Percentiles rank a stretch among this genome's conserved stretches.
These are phyloP conservation scores for Ariopsis seemanni DNA, from an alignment of 2,113 vertebrate species.

Conservation along the genomic window DNA sequence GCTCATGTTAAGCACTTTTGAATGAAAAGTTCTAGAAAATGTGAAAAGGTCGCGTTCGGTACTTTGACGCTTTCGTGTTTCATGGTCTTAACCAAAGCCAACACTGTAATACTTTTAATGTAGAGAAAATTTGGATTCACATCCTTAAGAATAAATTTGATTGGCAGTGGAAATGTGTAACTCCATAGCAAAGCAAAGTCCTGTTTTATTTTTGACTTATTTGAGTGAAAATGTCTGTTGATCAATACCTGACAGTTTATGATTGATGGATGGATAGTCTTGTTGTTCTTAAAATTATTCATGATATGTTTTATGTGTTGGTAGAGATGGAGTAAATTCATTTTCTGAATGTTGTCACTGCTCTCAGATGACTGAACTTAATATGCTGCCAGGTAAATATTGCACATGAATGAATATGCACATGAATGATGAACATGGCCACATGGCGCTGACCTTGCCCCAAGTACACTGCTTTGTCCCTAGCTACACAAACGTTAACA, in stretches of 20 bases:
- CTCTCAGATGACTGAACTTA: constrained; percentile 36
- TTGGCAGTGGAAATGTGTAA: constrained; percentile 10
- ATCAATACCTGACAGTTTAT: neutral
- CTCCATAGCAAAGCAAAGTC: neutral
- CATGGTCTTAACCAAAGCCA: constrained; percentile 39
- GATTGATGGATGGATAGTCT: neutral
- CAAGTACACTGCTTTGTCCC: neutral
- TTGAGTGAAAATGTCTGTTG: constrained; percentile 17
- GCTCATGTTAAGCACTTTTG: constrained; percentile 45
- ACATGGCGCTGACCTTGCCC: constrained; percentile 56
- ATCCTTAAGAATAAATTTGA: constrained; percentile 1
- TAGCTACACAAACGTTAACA: constrained; percentile 63
- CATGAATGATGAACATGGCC: constrained; percentile 64
- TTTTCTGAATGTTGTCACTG: neutral
- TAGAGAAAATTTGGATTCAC: neutral
- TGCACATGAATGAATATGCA: constrained; percentile 42
- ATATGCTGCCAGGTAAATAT: neutral
- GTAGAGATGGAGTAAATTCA: neutral
- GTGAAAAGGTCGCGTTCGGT: constrained; percentile 50
- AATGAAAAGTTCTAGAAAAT: constrained; percentile 50
- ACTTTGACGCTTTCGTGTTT: constrained; percentile 9
- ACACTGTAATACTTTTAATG: neutral
- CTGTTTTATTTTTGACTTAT: constrained; percentile 14
- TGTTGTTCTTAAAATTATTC: neutral
- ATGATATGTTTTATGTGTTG: neutral